Conservation (phyloP, 2,888 invertebrate genomes). For the Orthonevra nobilis region DNA sequence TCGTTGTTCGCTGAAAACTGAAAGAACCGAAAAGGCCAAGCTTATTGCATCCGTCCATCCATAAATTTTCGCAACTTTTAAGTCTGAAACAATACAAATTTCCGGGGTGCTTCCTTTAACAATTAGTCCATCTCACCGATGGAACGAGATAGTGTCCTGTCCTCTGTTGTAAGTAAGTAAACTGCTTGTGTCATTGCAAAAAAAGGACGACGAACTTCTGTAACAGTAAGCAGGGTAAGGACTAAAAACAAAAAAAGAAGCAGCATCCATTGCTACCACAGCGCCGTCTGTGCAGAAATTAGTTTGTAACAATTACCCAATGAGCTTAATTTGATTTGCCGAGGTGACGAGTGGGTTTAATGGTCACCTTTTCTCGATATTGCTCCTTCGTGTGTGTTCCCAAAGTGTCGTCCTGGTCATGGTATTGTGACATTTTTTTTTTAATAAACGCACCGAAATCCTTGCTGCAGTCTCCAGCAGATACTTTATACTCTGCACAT, state of each 20-base stretch:
- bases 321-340: conserved; percentile 63
- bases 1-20: no score
- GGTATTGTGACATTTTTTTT: conserved; percentile 23
- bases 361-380: conserved; percentile 29
- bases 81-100: conserved; percentile 70
- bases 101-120: conserved; percentile 67
- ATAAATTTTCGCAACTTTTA: conserved; percentile 69
- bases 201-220: conserved; percentile 13
- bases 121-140: conserved; percentile 55
- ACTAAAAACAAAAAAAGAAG: conserved; percentile 17
- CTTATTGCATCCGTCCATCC: conserved; percentile 70
- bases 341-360: conserved; percentile 65
- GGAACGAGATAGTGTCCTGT: conserved; percentile 27
- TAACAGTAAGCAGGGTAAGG: not conserved
- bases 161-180: no score
- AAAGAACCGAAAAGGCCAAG: conserved; percentile 35
- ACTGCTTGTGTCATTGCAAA: conserved; percentile 50
- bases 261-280: conserved; percentile 15
- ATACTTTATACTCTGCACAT: conserved; percentile 16
- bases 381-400: no score
- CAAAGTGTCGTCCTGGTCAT: conserved; percentile 14
- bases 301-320: conserved; percentile 67
- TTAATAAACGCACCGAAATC: conserved; percentile 47
- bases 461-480: conserved; percentile 26
- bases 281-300: conserved; percentile 51